These are phyloP conservation scores for Amphiprion percula DNA, from an alignment of 2,113 vertebrate genomes.

Conservation along the genomic window DNA sequence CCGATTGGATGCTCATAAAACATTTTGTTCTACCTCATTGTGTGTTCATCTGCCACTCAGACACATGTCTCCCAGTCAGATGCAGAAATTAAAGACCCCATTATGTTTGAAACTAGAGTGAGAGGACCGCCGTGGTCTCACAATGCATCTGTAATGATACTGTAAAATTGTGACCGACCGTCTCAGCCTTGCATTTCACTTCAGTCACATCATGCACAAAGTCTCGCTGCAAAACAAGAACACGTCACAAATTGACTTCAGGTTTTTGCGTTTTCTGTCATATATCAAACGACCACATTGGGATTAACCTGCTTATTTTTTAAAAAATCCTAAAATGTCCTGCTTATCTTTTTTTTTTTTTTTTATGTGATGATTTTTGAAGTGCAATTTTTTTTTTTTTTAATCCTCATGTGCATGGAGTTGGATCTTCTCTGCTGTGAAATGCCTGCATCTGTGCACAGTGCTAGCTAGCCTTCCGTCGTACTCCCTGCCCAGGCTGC, in stretches of 20 bases:
- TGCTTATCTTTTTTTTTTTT: constrained; percentile 17
- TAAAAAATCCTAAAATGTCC: constrained; percentile 34
- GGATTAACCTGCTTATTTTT: constrained; percentile 26
- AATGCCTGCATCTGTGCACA: constrained; percentile 62
- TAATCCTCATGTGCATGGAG: constrained; percentile 53
- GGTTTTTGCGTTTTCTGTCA: constrained; percentile 25
- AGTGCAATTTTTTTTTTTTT: constrained; percentile 69
- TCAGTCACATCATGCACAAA: constrained; percentile 35
- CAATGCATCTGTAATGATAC: constrained; percentile 27
- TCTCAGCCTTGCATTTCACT: constrained; percentile 41
- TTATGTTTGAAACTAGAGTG: constrained; percentile 16
- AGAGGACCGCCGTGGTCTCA: constrained; percentile 29
- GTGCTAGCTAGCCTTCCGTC: constrained; percentile 62
- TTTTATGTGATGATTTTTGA: constrained; percentile 44
- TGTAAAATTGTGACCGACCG: constrained; percentile 29
- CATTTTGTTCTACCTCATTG: constrained; percentile 79
- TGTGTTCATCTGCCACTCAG: constrained; percentile 70
- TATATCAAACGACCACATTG: constrained; percentile 36
- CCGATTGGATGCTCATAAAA: constrained; percentile 65
- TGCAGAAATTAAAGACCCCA: constrained; percentile 9
- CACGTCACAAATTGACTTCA: constrained; percentile 23
- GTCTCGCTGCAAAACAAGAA: constrained; percentile 44
- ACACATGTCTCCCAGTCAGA: constrained; percentile 49
- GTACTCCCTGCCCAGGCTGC: constrained; percentile 44
- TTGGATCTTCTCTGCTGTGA: constrained; percentile 65